Evolutionary conservation across 2,888 invertebrate species (phyloP), one percentile per base, ranked within the genome.

Genomic region (Galerucella calmariensis): DNA sequence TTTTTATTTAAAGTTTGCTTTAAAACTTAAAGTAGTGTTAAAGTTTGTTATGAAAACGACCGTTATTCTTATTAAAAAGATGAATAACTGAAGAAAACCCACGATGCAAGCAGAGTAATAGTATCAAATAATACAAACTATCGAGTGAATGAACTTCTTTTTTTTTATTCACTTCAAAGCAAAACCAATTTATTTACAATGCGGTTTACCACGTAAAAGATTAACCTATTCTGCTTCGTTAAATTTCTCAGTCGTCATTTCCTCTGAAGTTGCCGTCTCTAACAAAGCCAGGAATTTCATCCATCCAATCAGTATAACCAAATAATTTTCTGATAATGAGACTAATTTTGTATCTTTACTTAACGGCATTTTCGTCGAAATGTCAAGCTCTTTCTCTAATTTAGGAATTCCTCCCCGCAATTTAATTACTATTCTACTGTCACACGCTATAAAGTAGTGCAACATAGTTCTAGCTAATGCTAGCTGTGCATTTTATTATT

Each of bases 241-340:
- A 56, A 56, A 56, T 56, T 56, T 56, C 56, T 20, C 56, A 56
- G 56, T 56, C 56, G 56, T 56, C 56, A 16, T 56, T 56, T 20
- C 11, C 56, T 56, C 16, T 56, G 56, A 56, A 56, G 56, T 56
- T 56, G 56, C 56, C 56, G 56, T 56, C 56, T 56, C 56, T 56
- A 56, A 10, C 56, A 56, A 56, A 16, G 56, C 56, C 20, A 56
- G 56, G 20, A 59, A 69, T 61, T 69, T 69, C 48, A 69, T 69
- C 61, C 61, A 48, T 20, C 69, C 69, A 69, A 69, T 69, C 61
- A 69, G 61, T 69, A 48, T 61, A 69, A 61, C 61, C 48, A 69
- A 69, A 69, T 69, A 69, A 69, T 61, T 69, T 69, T 44, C 61
- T 61, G 69, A 69, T 69, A 69, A 69, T 69, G 48, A 69, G 69